Conservation (phyloP, 1,140 invertebrate genomes). For the Orchestia grillus region DNA sequence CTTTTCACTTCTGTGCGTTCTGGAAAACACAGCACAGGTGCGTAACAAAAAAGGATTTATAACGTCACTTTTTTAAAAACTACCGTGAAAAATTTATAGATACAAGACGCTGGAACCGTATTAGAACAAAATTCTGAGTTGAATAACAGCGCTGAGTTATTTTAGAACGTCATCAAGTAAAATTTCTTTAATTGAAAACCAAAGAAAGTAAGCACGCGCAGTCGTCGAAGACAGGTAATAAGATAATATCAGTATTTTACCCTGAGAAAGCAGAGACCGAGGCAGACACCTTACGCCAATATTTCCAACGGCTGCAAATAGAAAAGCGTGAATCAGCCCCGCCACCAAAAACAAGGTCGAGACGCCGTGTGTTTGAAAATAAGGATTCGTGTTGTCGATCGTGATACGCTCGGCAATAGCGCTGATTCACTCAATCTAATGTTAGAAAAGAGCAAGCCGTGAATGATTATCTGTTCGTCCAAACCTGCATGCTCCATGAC, state of each 20-base stretch:
- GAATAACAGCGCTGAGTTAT: background rate
- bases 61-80: background rate
- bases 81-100: background rate
- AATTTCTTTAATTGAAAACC: background rate
- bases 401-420: slow-evolving; percentile 13
- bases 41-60: background rate
- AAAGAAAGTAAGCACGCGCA: background rate
- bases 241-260: background rate
- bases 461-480: background rate
- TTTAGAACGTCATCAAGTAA: background rate
- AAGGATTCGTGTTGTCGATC: slow-evolving; percentile 10
- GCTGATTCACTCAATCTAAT: slow-evolving; percentile 48
- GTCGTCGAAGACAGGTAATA: background rate
- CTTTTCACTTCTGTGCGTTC: background rate
- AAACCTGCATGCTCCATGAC: background rate
- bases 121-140: background rate
- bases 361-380: slow-evolving; percentile 13
- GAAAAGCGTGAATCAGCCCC: slow-evolving; percentile 23
- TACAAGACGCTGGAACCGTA: background rate
- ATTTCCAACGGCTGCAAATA: background rate
- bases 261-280: background rate
- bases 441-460: slow-evolving; percentile 21
- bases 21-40: background rate
- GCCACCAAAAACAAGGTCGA: background rate
- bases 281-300: slow-evolving; percentile 1